Evolutionary conservation across 2,797 vertebrate genomes (phyloP).

Genomic region (Esox masquinongy): DNA sequence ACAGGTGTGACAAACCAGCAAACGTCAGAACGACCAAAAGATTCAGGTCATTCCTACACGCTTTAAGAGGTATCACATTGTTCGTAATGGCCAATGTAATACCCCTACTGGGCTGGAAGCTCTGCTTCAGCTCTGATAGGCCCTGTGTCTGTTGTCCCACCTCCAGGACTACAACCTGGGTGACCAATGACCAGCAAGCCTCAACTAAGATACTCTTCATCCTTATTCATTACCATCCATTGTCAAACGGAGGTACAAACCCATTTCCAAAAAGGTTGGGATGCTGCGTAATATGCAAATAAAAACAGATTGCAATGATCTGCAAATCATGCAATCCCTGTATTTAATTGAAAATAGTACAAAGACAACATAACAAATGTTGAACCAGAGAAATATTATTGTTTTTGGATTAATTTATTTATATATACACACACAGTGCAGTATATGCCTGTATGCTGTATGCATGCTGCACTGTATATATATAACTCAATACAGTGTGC

Average conservation of each 20-base stretch:
- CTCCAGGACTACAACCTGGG: constrained; percentile 69
- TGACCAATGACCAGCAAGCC: constrained; percentile 53
- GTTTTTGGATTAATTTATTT: no score
- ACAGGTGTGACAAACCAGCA: not conserved
- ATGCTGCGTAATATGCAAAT: no score
- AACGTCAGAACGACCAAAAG: not conserved
- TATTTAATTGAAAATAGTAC: no score
- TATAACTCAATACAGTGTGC: not conserved
- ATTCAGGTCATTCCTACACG: not conserved
- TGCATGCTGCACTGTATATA: no score
- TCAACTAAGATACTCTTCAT: constrained; percentile 62
- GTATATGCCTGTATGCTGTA: no score
- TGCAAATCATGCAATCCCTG: no score
- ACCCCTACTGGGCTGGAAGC: constrained; percentile 64
- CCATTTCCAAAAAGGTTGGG: no score
- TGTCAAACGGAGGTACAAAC: constrained; percentile 10
- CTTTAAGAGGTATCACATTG: no score
- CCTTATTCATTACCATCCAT: constrained; percentile 56
- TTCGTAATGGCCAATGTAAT: constrained; percentile 60
- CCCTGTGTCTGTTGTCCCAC: constrained; percentile 72
- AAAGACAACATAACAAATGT: no score
- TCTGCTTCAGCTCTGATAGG: constrained; percentile 71
- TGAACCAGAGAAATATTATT: no score
- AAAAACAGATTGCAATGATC: no score
- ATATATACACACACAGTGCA: no score